These are phyloP conservation scores for Thecophora atra DNA, from an alignment of 2,888 invertebrate species.

Conservation along the genomic window DNA sequence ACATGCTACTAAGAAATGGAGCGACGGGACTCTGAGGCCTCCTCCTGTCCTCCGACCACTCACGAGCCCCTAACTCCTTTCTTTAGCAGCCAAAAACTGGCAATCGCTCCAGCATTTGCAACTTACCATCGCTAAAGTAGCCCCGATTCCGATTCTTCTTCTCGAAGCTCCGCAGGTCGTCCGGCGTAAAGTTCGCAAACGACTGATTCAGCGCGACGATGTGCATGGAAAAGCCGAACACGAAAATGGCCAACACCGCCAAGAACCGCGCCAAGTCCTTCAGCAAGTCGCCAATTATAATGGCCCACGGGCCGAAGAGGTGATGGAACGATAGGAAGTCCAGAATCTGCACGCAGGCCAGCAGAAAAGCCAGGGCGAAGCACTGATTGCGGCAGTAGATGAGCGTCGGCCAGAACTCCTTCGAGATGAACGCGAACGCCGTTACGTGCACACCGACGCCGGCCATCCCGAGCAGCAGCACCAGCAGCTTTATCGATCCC, in stretches of 20 bases:
- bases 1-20: neutral
- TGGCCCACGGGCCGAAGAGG: slow-evolving; percentile 99
- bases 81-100: neutral
- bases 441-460: slow-evolving; percentile 90
- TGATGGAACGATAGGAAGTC: slow-evolving; percentile 99
- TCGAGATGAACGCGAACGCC: slow-evolving; percentile 76
- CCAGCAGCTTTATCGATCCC: slow-evolving; percentile 92
- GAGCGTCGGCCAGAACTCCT: slow-evolving; percentile 82
- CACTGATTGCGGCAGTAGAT: slow-evolving; percentile 97
- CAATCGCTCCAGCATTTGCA: neutral
- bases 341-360: slow-evolving; percentile 97
- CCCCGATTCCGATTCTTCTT: slow-evolving; percentile 68
- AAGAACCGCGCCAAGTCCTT: slow-evolving; percentile 96
- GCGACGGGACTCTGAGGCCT: neutral
- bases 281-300: slow-evolving; percentile 96
- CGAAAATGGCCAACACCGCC: slow-evolving; percentile 96
- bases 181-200: slow-evolving; percentile 75
- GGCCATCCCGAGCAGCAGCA: slow-evolving; percentile 86
- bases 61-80: neutral
- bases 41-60: neutral
- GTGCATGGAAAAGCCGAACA: slow-evolving; percentile 98
- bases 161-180: slow-evolving; percentile 71
- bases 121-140: slow-evolving; percentile 81
- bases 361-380: slow-evolving; percentile 92
- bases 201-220: slow-evolving; percentile 96